Conservation (phyloP, 2,888 invertebrate genomes). For the Cheilosia variabilis region DNA sequence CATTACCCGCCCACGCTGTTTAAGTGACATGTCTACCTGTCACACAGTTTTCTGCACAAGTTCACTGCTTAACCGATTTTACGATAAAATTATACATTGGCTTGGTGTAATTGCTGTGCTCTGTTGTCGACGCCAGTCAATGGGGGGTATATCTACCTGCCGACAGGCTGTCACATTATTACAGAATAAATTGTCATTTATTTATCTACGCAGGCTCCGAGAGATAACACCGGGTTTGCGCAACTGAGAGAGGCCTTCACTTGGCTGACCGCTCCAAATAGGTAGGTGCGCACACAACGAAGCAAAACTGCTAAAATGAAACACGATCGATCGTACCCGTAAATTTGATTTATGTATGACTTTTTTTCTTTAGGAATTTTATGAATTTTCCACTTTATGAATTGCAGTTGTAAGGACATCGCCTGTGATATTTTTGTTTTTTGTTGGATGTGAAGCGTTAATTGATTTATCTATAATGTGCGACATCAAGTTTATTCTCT, state of each 20-base stretch:
- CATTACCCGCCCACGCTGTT: conserved; percentile 42
- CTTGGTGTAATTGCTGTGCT: conserved; percentile 10
- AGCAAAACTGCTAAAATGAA: background rate
- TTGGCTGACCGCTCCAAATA: conserved; percentile 6
- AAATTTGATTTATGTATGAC: background rate
- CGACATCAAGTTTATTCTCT: too few relatives aligned
- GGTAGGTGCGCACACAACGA: background rate
- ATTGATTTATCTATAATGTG: too few relatives aligned
- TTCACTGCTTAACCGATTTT: conserved; percentile 51
- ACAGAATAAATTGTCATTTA: conserved; percentile 45
- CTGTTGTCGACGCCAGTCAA: conserved; percentile 56
- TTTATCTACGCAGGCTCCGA: conserved; percentile 5
- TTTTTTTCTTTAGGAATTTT: too few relatives aligned
- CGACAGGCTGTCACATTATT: conserved; percentile 62
- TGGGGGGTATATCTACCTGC: conserved; percentile 60
- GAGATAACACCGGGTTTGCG: conserved; percentile 34
- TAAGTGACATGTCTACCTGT: conserved; percentile 18
- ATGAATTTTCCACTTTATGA: conserved; percentile 7
- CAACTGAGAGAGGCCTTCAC: conserved; percentile 28
- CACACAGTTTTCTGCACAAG: conserved; percentile 27
- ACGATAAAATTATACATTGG: conserved; percentile 25
- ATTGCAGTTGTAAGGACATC: too few relatives aligned
- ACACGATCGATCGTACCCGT: too few relatives aligned
- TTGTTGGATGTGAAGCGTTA: too few relatives aligned
- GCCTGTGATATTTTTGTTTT: too few relatives aligned